A percentile compares a stretch with the other conserved stretches of the same genome.
Conservation (phyloP, 2,888 invertebrate species). For the Pedicia rivosa region DNA sequence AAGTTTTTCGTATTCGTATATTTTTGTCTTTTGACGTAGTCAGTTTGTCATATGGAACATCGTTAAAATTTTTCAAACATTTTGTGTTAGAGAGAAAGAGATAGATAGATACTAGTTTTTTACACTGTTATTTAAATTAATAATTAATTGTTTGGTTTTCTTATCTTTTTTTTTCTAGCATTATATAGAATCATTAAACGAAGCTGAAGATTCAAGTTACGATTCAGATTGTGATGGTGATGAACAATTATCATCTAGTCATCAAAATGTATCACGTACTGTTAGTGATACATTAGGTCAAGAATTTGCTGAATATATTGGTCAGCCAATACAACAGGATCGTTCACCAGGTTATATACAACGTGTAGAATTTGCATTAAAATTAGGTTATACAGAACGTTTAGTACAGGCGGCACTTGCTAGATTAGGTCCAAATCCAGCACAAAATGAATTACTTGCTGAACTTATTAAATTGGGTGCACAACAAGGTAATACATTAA, state of each 20-base stretch:
- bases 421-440: constrained; percentile 70
- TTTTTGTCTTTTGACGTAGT: no score
- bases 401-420: constrained; percentile 68
- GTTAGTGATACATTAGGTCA: constrained; percentile 72
- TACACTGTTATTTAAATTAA: no score
- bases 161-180: constrained; percentile 8
- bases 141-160: not conserved
- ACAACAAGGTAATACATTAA: constrained; percentile 22
- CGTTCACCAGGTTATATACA: constrained; percentile 30
- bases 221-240: constrained; percentile 62
- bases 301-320: constrained; percentile 70
- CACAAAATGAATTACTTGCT: constrained; percentile 73
- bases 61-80: no score
- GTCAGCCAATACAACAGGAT: constrained; percentile 7
- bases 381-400: constrained; percentile 80
- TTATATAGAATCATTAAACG: constrained; percentile 12
- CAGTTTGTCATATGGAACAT: no score
- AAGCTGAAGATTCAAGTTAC: constrained; percentile 64
- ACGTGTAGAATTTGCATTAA: constrained; percentile 78
- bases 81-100: no score
- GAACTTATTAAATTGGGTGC: constrained; percentile 75
- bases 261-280: constrained; percentile 66
- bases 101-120: no score
- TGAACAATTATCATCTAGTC: constrained; percentile 20
- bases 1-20: no score